Evolutionary conservation across 2,888 invertebrate species (phyloP).

Genomic region (Chouioia cunea): DNA sequence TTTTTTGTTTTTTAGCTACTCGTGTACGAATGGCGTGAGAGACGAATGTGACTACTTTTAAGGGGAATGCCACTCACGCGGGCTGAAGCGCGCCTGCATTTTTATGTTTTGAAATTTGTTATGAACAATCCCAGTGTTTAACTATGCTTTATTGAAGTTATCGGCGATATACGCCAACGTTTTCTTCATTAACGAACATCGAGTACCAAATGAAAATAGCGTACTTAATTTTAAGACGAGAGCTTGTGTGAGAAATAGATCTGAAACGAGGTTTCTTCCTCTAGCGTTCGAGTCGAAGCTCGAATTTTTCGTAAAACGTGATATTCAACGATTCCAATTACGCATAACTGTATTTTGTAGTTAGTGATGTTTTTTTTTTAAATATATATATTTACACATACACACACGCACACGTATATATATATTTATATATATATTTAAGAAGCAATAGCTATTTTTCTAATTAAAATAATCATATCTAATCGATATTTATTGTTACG

Average conservation of each 20-base stretch:
- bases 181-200: constrained; percentile 24
- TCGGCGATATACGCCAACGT: too few relatives aligned
- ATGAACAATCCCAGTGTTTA: background rate
- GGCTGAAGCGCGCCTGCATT: too few relatives aligned
- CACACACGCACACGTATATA: too few relatives aligned
- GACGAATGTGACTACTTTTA: background rate
- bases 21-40: constrained; percentile 38
- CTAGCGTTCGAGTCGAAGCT: constrained; percentile 25
- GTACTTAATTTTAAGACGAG: constrained; percentile 40
- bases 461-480: constrained; percentile 45
- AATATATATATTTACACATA: too few relatives aligned
- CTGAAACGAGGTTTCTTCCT: constrained; percentile 29
- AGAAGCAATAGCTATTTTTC: constrained; percentile 46
- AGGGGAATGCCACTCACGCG: too few relatives aligned
- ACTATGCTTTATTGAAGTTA: too few relatives aligned
- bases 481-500: constrained; percentile 45
- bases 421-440: background rate
- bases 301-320: constrained; percentile 40
- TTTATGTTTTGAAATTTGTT: constrained; percentile 39
- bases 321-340: constrained; percentile 47
- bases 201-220: constrained; percentile 32
- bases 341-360: constrained; percentile 38
- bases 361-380: constrained; percentile 44
- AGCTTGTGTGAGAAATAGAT: constrained; percentile 13
- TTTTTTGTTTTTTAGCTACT: constrained; percentile 31